A percentile compares a stretch with the other conserved stretches of the same genome.
phyloP scores from a whole-genome alignment of 1,140 invertebrate genomes.

The Drosophila pandora region DNA sequence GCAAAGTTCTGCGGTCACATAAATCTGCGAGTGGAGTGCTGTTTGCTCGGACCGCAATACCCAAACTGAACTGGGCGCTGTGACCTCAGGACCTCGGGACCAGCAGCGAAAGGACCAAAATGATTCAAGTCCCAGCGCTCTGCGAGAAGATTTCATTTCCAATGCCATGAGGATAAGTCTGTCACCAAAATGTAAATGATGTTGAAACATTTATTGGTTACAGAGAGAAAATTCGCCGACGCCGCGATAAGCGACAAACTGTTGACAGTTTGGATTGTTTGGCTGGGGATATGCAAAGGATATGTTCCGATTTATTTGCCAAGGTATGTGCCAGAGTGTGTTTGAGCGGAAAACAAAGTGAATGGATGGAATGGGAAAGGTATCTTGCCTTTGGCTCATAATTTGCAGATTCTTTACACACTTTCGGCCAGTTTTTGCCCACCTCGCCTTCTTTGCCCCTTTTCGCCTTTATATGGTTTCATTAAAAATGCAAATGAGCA shows the following conservation, averaged over 20 bases:
- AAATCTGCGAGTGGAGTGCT: constrained; percentile 64
- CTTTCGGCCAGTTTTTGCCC: constrained; percentile 25
- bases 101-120: constrained; percentile 29
- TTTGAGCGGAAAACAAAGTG: constrained; percentile 13
- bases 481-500: constrained; percentile 79
- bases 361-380: neutral
- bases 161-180: constrained; percentile 49
- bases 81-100: constrained; percentile 18
- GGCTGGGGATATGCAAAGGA: constrained; percentile 22
- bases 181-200: constrained; percentile 67
- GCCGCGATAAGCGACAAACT: constrained; percentile 46
- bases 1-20: constrained; percentile 74
- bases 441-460: neutral
- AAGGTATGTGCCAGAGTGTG: constrained; percentile 12
- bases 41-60: constrained; percentile 42
- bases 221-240: constrained; percentile 37
- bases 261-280: constrained; percentile 55
- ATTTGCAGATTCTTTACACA: constrained; percentile 50
- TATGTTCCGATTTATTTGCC: constrained; percentile 47
- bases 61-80: constrained; percentile 19
- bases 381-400: constrained; percentile 53
- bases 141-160: constrained; percentile 45
- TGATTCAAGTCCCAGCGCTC: constrained; percentile 54
- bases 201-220: constrained; percentile 68
- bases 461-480: constrained; percentile 59